Base-by-base conservation (phyloP, 2,888 invertebrate genomes). In the Brachyptera putata region DNA sequence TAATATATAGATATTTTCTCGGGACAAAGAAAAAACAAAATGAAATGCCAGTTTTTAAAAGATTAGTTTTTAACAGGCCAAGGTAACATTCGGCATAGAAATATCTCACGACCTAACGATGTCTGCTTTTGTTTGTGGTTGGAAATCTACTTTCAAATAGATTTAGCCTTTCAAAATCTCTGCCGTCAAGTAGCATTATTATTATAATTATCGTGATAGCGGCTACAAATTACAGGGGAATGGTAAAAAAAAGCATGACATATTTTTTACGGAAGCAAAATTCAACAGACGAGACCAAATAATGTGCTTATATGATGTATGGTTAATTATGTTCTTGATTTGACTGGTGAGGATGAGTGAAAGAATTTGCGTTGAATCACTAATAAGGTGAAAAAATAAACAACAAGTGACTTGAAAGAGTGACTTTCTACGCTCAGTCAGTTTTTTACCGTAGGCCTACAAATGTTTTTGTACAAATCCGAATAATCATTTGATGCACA, bases 191-290 rank as follows among this genome's bases (percentile, higher is more conserved):
- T 46, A 46, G 46, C 22, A 22, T 46, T 46, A 46, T 46, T 46
- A 46, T 46, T 46, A 24, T 46, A 46, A 46, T 46, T 46, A 46
- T 3, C 46, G n/a, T 46, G 46, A 46, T 46, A 16, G 46, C 46
- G 46, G 24, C 46, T 4, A 21, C 2, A 46, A 46, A 46, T 46
- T 14, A 46, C 46, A 46, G 46, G 41, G 14, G 16, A 21, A 5
- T n/a, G 41, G 16, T 2, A 2, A 14, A 2, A 21, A 41, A 14
- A n/a, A 41, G 7, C 5, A 13, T 41, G 41, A 41, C 41, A 41
- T n/a, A 21, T 11, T 16, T 41, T 41, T 41, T 41, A 11, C 41
- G 41, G 41, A 41, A 41, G 41, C 41, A 41, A 16, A 41, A n/a
- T n/a, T n/a, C n/a, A n/a, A 1, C 41, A 3, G 18, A 2, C 41